Percentiles rank a stretch among this genome's conserved stretches.
Evolutionary conservation across 2,797 vertebrate genomes (phyloP).

Genomic region (Potorous gilbertii): DNA sequence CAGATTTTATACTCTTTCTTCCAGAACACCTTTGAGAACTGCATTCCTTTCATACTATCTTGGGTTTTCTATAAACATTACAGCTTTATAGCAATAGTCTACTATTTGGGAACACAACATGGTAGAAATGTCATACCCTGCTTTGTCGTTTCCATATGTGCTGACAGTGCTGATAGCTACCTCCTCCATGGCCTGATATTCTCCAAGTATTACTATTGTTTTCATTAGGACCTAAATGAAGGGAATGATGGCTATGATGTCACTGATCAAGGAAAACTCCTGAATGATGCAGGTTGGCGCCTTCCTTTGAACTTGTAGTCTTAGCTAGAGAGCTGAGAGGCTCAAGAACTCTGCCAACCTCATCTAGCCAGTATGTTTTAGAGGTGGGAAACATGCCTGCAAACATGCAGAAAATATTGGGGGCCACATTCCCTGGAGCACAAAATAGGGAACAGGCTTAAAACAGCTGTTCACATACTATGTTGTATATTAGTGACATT

Average conservation of each 20-base stretch:
- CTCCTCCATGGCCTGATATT: neutral
- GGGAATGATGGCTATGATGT: neutral
- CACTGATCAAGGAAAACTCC: neutral
- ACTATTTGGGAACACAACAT: neutral
- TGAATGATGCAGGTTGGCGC: neutral
- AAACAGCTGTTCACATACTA: neutral
- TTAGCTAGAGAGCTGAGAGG: neutral
- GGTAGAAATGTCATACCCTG: neutral
- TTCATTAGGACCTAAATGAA: neutral
- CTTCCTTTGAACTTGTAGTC: neutral
- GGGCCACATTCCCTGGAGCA: neutral
- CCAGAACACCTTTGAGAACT: neutral
- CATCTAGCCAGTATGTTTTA: neutral
- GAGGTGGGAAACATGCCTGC: neutral
- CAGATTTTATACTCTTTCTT: neutral
- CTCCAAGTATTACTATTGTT: neutral
- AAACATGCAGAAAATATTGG: neutral
- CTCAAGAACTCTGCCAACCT: neutral
- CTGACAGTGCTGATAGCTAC: neutral
- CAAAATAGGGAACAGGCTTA: neutral
- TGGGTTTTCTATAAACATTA: constrained; percentile 42
- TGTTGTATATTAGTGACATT: neutral
- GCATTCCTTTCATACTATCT: constrained; percentile 15
- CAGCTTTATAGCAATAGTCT: neutral
- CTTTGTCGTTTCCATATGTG: neutral